Percentiles rank a stretch among this genome's conserved stretches.
These are phyloP conservation scores for Diprion similis DNA, from an alignment of 1,140 invertebrate species.

Conservation along the genomic window DNA sequence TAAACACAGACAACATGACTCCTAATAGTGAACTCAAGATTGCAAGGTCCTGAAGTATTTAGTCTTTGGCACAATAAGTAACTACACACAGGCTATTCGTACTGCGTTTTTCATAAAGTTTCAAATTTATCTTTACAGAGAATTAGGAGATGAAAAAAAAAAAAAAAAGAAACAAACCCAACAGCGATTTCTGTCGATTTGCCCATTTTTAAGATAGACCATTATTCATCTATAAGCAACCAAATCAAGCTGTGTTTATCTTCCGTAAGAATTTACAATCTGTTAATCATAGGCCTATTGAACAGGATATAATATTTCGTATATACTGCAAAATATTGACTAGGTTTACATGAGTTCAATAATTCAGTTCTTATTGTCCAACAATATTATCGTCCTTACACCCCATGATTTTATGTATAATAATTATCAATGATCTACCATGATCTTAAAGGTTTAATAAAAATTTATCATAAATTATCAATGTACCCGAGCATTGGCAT, in stretches of 20 bases:
- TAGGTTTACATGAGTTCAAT: constrained; percentile 10
- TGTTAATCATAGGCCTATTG: background rate
- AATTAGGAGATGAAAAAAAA: too few relatives aligned
- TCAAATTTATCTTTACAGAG: too few relatives aligned
- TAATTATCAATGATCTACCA: background rate
- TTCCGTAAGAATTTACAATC: too few relatives aligned
- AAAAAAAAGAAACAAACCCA: too few relatives aligned
- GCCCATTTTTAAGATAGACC: too few relatives aligned
- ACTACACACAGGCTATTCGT: background rate
- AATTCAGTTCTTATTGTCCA: constrained; percentile 10
- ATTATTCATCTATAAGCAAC: too few relatives aligned
- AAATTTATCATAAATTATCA: background rate
- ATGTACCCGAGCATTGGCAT: background rate
- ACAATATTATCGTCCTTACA: constrained; percentile 1
- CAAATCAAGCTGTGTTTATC: too few relatives aligned
- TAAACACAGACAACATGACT: background rate
- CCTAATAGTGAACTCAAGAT: background rate
- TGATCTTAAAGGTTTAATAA: background rate
- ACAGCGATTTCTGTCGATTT: too few relatives aligned
- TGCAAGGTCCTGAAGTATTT: background rate
- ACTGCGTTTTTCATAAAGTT: too few relatives aligned
- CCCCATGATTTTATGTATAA: background rate
- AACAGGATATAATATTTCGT: background rate
- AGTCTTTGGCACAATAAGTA: background rate
- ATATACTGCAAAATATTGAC: constrained; percentile 11